Base-by-base conservation (phyloP, 2,888 invertebrate genomes). In the Drosophila putrida region DNA sequence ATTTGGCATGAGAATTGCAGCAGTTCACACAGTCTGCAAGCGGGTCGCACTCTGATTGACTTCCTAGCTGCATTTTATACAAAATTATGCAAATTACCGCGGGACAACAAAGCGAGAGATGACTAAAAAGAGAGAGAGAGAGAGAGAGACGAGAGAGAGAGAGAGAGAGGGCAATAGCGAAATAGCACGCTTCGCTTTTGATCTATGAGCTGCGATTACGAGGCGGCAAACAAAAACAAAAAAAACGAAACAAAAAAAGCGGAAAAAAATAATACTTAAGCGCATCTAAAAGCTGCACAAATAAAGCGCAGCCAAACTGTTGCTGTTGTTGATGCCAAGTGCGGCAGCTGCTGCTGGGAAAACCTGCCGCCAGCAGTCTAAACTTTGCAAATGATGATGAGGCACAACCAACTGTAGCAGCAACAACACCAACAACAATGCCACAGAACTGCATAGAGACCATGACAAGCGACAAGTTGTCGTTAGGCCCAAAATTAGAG, bases 391-490 rank as follows among this genome's bases (percentile, higher is more conserved):
- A 89, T 85, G 88, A 89, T 89, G 86, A 86, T 89, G 86, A 84
- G 77, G 80, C 76, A 75, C 54, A 65, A 67, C 62, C 54, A 65
- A 67, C 62, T 51, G 39, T 25, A 68, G 49, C 59, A 63, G 13
- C 51, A 61, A 33, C 41, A 53, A 51, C 65, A 55, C n/a, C 61
- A 55, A 57, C 65, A 60, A 57, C 69, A 65, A 65, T 50, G 27
- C 47, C 59, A 46, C 41, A 66, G 73, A 55, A 41, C 65, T 50
- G 71, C 68, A 67, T 69, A 71, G 62, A 57, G 62, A 57, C 78
- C 77, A 88, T 75, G 83, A 77, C 83, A 82, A 86, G 88, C 80
- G 84, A 78, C 87, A 88, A 83, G 73, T 87, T 89, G 87, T 80
- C 84, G 79, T 83, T 82, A 86, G 88, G 77, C 75, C 80, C 89